A percentile compares a stretch with the other conserved stretches of the same genome.
Conservation (phyloP, 2,797 vertebrate genomes). For the Rhyacichthys aspro region DNA sequence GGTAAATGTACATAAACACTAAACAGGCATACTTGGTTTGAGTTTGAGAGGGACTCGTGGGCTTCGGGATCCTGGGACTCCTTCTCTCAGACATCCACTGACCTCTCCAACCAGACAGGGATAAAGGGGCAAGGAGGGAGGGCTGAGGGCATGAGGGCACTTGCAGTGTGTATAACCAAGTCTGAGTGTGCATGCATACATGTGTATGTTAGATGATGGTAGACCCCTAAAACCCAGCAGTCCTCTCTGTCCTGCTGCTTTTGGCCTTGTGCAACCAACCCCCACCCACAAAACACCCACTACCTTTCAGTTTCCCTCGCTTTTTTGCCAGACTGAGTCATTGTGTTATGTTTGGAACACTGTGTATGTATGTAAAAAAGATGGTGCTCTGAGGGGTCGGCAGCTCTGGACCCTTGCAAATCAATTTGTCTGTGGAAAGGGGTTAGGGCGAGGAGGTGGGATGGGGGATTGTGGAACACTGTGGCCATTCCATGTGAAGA, state of each 20-base stretch:
- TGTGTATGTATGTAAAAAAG: constrained; percentile 86
- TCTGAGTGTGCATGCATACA: constrained; percentile 54
- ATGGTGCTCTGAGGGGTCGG: constrained; percentile 78
- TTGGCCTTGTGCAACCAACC: constrained; percentile 60
- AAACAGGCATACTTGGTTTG: neutral
- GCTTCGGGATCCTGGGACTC: constrained; percentile 87
- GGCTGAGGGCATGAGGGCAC: constrained; percentile 63
- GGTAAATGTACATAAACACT: constrained; percentile 73
- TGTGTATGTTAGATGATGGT: constrained; percentile 61
- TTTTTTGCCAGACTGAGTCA: constrained; percentile 80
- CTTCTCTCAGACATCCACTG: constrained; percentile 96
- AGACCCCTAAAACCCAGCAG: constrained; percentile 87
- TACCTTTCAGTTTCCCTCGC: neutral
- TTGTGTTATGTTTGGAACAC: constrained; percentile 76
- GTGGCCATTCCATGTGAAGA: constrained; percentile 40
- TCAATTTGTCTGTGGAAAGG: constrained; percentile 90
- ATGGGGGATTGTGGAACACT: constrained; percentile 20
- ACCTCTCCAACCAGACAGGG: constrained; percentile 99
- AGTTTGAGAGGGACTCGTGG: constrained; percentile 31
- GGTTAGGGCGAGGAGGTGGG: constrained; percentile 53
- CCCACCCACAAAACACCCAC: constrained; percentile 25
- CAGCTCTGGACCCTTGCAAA: constrained; percentile 91
- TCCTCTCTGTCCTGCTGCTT: constrained; percentile 88
- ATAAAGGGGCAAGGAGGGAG: constrained; percentile 79
- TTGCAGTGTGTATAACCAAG: constrained; percentile 44